Evolutionary conservation across 2,113 vertebrate genomes (phyloP).

Genomic region (Odontesthes bonariensis): DNA sequence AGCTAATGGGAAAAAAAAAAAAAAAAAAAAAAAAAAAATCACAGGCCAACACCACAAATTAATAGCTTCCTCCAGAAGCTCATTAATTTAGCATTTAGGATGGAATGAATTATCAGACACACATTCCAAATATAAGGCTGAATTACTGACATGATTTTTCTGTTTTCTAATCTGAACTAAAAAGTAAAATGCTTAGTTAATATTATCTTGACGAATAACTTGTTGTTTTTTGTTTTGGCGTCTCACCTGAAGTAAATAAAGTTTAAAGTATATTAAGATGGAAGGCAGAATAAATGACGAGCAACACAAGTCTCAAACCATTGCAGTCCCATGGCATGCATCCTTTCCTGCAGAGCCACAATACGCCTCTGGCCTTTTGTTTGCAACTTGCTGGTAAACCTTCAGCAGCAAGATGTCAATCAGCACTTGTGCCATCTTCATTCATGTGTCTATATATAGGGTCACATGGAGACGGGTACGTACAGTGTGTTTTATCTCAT

Average conservation of each 20-base stretch:
- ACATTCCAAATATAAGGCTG: no score
- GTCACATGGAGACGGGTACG: conserved; percentile 26
- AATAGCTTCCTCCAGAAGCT: conserved; percentile 82
- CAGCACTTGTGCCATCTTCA: conserved; percentile 45
- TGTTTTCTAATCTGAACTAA: neutral
- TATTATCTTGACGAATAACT: no score
- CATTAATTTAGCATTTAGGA: conserved; percentile 77
- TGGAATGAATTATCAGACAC: conserved; percentile 7
- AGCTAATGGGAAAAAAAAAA: conserved; percentile 34
- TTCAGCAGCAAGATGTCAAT: conserved; percentile 51
- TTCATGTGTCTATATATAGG: conserved; percentile 57
- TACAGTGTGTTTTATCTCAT: conserved; percentile 71
- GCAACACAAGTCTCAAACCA: conserved; percentile 37
- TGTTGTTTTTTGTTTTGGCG: no score
- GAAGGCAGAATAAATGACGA: conserved; percentile 16
- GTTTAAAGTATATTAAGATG: conserved; percentile 17
- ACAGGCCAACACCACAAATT: conserved; percentile 78
- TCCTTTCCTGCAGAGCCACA: conserved; percentile 3
- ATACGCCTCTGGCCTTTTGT: neutral
- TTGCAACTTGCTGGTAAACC: conserved; percentile 36
- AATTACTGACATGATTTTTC: neutral
- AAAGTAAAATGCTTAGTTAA: no score
- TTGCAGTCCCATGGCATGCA: neutral
- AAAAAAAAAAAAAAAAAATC: conserved; percentile 58
- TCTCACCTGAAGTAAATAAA: neutral